Conservation (phyloP, 2,113 vertebrate species). For the Myotis davidii region DNA sequence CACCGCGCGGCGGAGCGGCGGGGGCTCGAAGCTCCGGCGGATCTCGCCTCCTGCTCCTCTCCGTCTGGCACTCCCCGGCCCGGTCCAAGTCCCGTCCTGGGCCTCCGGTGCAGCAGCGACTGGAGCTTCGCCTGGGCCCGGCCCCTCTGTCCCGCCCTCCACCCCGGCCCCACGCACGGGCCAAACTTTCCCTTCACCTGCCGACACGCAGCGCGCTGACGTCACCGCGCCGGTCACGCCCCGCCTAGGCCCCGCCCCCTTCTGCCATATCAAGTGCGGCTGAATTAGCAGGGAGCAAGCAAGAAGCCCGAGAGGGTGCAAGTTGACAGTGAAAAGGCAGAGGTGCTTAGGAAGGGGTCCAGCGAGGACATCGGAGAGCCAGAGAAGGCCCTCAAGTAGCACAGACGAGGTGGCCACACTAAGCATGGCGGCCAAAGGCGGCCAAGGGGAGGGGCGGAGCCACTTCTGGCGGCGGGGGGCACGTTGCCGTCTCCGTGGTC, state of each 20-base stretch:
- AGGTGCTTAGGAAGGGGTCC: not conserved
- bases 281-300: fast-evolving
- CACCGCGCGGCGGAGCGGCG: constrained; percentile 1
- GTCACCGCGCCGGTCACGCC: constrained; percentile 75
- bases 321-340: not conserved
- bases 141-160: constrained; percentile 67
- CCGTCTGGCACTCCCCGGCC: not conserved
- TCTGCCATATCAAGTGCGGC: constrained; percentile 83
- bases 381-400: fast-evolving
- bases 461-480: not conserved
- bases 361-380: not conserved
- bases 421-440: constrained; percentile 78
- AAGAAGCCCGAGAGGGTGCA: not conserved
- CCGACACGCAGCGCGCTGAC: constrained; percentile 78
- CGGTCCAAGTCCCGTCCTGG: constrained; percentile 14
- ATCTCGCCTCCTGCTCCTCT: constrained; percentile 9
- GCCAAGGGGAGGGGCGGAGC: not conserved
- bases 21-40: not conserved
- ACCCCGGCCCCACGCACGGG: constrained; percentile 58
- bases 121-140: constrained; percentile 29
- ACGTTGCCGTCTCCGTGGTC: not conserved
- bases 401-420: constrained; percentile 72
- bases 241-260: not conserved
- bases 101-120: not conserved
- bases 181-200: constrained; percentile 80